phyloP scores from a whole-genome alignment of 2,888 invertebrate genomes.

The Serripes groenlandicus region DNA sequence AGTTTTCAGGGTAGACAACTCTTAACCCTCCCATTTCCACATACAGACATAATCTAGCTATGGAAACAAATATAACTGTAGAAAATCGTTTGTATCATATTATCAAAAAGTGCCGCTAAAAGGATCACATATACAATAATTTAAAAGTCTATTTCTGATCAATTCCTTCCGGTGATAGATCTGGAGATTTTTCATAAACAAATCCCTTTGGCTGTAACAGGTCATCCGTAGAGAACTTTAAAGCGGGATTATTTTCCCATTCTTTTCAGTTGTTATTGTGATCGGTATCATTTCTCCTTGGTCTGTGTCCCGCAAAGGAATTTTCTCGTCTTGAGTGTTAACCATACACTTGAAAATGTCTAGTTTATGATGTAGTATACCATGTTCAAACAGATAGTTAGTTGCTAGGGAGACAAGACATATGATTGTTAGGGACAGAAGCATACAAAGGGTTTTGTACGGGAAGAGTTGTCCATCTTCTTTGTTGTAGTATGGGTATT shows the following conservation, averaged over 20 bases:
- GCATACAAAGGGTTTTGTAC: conserved; percentile 98
- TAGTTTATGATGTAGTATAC: conserved; percentile 91
- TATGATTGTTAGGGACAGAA: conserved; percentile 87
- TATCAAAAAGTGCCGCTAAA: no score
- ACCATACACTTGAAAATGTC: conserved; percentile 95
- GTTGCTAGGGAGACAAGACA: conserved; percentile 81
- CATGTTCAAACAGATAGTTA: conserved; percentile 95
- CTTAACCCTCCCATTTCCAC: no score
- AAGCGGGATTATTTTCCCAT: conserved; percentile 84
- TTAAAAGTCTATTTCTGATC: conserved; percentile 14
- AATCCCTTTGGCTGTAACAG: conserved; percentile 44
- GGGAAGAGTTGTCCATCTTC: conserved; percentile 93
- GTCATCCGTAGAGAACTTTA: conserved; percentile 83
- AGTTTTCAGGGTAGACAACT: no score
- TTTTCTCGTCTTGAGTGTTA: conserved; percentile 96
- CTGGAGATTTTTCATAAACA: conserved; percentile 23
- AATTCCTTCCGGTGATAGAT: conserved; percentile 38
- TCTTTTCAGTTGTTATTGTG: conserved; percentile 77
- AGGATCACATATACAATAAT: no score
- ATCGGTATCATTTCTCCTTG: conserved; percentile 80
- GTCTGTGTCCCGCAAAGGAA: conserved; percentile 81
- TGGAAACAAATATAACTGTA: no score
- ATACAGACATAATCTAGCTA: no score
- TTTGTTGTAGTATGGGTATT: conserved; percentile 85
- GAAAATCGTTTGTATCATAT: no score